Conservation (phyloP, 2,797 vertebrate species). For the Telmatherina bonti region DNA sequence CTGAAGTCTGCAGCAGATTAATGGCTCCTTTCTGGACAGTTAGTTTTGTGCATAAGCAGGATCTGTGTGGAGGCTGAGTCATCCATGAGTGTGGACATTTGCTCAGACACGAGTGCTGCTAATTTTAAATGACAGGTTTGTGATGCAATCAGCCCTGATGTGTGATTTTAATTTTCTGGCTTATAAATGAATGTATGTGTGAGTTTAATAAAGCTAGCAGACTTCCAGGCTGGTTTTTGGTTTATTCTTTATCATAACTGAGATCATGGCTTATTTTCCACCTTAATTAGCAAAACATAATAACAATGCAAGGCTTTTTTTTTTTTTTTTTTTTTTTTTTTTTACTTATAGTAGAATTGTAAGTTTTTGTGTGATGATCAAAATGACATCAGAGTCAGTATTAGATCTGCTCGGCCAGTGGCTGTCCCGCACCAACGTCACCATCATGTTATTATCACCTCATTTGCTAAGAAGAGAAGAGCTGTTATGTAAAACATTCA, state of each 20-base stretch:
- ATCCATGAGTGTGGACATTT: constrained; percentile 40
- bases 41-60: constrained; percentile 17
- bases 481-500: too few relatives aligned
- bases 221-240: neutral
- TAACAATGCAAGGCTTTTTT: too few relatives aligned
- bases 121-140: constrained; percentile 4
- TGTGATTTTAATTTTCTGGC: constrained; percentile 19
- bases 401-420: too few relatives aligned
- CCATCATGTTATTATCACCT: too few relatives aligned
- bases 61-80: constrained; percentile 43
- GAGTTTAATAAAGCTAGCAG: neutral
- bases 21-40: constrained; percentile 45
- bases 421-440: too few relatives aligned
- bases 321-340: too few relatives aligned
- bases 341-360: too few relatives aligned
- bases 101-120: constrained; percentile 36
- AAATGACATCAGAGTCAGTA: too few relatives aligned
- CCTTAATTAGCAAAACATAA: too few relatives aligned
- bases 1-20: constrained; percentile 49
- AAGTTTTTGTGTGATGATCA: too few relatives aligned
- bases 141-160: neutral
- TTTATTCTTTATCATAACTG: neutral
- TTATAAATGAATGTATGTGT: neutral
- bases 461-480: too few relatives aligned
- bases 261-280: neutral